These are phyloP conservation scores for Coenonympha arcania DNA, from an alignment of 2,888 invertebrate genomes.

Conservation along the genomic window DNA sequence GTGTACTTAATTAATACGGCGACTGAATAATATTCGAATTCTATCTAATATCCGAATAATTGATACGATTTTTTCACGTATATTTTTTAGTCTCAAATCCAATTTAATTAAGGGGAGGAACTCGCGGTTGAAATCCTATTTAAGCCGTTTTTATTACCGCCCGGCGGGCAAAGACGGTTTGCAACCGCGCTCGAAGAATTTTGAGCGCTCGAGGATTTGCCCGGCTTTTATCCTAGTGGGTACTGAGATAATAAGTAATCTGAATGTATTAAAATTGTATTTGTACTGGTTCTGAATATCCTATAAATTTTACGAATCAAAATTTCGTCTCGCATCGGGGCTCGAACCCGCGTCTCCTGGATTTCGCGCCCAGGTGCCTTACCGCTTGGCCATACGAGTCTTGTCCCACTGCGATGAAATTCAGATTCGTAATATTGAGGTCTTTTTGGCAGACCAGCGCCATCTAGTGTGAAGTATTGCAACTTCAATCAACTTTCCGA, in stretches of 20 bases:
- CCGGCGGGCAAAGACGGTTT: slow-evolving; percentile 70
- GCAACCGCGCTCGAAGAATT: slow-evolving; percentile 67
- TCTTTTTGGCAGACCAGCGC: too few species aligned
- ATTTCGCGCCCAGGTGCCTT: too few species aligned
- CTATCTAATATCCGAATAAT: slow-evolving; percentile 59
- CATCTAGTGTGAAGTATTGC: too few species aligned
- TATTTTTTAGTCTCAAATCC: slow-evolving; percentile 72
- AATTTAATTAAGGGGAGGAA: slow-evolving; percentile 74
- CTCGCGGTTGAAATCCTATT: slow-evolving; percentile 74
- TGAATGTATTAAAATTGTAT: slow-evolving; percentile 55
- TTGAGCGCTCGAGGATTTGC: slow-evolving; percentile 66
- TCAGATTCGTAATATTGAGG: too few species aligned
- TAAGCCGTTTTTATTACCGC: slow-evolving; percentile 74
- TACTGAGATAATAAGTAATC: slow-evolving; percentile 57
- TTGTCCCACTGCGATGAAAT: too few species aligned
- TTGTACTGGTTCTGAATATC: slow-evolving; percentile 32
- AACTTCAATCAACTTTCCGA: too few species aligned
- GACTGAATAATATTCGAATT: neutral
- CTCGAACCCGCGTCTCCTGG: too few species aligned
- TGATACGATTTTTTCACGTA: slow-evolving; percentile 72
- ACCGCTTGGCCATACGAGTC: too few species aligned
- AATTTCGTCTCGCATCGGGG: too few species aligned
- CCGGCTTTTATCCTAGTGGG: slow-evolving; percentile 62
- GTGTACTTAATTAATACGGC: too few species aligned
- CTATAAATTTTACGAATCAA: too few species aligned